Conservation (phyloP, 1,140 invertebrate species). For the Eupristina koningsbergeri region DNA sequence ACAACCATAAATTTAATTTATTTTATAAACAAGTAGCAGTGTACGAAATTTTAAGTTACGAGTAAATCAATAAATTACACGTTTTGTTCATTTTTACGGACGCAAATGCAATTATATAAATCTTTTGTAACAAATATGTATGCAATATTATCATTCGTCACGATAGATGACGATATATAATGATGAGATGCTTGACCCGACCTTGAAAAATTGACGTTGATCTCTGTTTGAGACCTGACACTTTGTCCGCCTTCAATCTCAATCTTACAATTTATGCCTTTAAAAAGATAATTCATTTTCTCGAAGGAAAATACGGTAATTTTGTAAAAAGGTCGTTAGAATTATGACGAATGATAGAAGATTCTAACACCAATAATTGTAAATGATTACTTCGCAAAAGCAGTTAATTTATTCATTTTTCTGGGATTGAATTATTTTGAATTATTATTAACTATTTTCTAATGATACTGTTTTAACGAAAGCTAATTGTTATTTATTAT, state of each 20-base stretch:
- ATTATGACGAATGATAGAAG: too few relatives aligned
- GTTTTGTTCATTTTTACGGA: background rate
- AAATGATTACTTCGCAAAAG: too few relatives aligned
- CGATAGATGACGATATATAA: background rate
- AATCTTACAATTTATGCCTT: slow-evolving; percentile 10
- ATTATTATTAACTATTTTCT: too few relatives aligned
- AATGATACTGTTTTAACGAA: too few relatives aligned
- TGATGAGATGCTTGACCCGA: slow-evolving; percentile 16
- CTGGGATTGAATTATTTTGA: too few relatives aligned
- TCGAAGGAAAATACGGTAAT: background rate
- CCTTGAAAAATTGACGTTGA: slow-evolving; percentile 15
- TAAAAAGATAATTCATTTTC: background rate
- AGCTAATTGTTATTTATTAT: too few relatives aligned
- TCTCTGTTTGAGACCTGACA: background rate
- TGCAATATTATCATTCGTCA: slow-evolving; percentile 12
- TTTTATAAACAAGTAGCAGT: background rate
- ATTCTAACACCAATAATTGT: too few relatives aligned
- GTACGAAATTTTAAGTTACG: too few relatives aligned
- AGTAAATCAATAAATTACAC: too few relatives aligned
- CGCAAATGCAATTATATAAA: background rate
- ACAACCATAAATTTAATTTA: background rate
- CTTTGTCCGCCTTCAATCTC: background rate
- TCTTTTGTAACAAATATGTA: background rate
- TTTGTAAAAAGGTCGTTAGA: too few relatives aligned
- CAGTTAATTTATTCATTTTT: too few relatives aligned